phyloP scores from a whole-genome alignment of 2,888 invertebrate species.

The Idaea dimidiata region DNA sequence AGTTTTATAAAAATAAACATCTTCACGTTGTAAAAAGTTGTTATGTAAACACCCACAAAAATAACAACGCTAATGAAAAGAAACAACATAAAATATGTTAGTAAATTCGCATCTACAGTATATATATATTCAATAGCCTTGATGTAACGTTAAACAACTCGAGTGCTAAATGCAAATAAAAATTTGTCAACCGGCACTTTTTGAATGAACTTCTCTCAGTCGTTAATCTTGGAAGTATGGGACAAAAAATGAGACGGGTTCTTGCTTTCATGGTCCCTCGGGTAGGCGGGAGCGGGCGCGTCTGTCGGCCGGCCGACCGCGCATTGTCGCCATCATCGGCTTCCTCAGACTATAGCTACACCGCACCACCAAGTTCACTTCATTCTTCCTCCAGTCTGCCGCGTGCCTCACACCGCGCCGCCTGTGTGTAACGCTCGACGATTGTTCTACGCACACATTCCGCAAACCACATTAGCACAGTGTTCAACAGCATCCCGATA shows the following conservation, averaged over 20 bases:
- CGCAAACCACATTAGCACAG: constrained; percentile 20
- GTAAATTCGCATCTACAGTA: not conserved
- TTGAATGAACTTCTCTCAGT: constrained; percentile 57
- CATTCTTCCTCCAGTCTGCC: constrained; percentile 47
- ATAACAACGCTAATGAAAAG: not conserved
- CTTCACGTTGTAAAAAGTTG: not conserved
- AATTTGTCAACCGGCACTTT: constrained; percentile 17
- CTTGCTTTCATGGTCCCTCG: constrained; percentile 64
- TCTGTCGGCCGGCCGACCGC: constrained; percentile 17
- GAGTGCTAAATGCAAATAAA: constrained; percentile 3
- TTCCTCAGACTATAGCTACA: constrained; percentile 27
- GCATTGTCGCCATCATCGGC: constrained; percentile 10
- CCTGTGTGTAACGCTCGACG: constrained; percentile 38
- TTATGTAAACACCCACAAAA: not conserved
- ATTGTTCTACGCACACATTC: constrained; percentile 16
- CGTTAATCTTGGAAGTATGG: constrained; percentile 70
- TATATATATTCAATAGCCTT: constrained; percentile 13
- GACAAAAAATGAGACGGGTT: constrained; percentile 67
- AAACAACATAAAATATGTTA: not conserved
- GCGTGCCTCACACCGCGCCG: constrained; percentile 56
- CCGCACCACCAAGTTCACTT: not conserved
- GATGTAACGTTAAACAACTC: constrained; percentile 6
- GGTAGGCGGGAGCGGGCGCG: constrained; percentile 43
- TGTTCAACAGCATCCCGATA: constrained; percentile 13
- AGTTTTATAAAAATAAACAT: no score